Conservation (phyloP, 2,113 vertebrate genomes). For the Zosterops lateralis region DNA sequence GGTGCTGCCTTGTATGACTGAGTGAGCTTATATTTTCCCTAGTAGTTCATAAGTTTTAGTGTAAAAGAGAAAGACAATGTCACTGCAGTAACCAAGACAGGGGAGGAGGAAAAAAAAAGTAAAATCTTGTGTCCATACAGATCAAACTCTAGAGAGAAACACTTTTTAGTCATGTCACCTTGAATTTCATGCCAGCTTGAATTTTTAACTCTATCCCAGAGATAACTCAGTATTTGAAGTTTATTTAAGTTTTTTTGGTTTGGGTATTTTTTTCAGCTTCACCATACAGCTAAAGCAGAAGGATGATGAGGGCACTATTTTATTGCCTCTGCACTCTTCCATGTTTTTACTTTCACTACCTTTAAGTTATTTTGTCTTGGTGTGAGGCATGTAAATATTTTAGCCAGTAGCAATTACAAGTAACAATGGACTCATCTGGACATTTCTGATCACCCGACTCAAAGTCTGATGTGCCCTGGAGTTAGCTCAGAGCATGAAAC, state of each 20-base stretch:
- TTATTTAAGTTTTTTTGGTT: not conserved
- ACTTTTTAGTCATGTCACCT: not conserved
- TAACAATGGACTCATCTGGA: not conserved
- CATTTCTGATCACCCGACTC: not conserved
- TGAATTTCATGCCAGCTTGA: not conserved
- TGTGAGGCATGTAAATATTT: not conserved
- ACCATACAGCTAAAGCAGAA: not conserved
- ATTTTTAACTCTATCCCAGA: not conserved
- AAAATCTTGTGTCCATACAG: not conserved
- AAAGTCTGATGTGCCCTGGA: accelerated
- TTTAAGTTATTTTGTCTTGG: not conserved
- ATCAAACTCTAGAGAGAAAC: not conserved
- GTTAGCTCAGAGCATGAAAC: not conserved
- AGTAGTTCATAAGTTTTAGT: not conserved
- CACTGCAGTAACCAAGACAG: not conserved
- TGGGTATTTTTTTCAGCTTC: not conserved
- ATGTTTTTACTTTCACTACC: not conserved
- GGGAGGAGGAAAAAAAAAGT: not conserved
- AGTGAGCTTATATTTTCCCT: not conserved
- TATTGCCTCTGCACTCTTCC: not conserved
- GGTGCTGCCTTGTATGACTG: not conserved
- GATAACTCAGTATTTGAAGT: not conserved
- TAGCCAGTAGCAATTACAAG: not conserved
- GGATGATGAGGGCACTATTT: not conserved
- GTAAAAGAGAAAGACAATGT: not conserved